These are phyloP conservation scores for Taurulus bubalis DNA, from an alignment of 2,113 vertebrate species.

Conservation along the genomic window DNA sequence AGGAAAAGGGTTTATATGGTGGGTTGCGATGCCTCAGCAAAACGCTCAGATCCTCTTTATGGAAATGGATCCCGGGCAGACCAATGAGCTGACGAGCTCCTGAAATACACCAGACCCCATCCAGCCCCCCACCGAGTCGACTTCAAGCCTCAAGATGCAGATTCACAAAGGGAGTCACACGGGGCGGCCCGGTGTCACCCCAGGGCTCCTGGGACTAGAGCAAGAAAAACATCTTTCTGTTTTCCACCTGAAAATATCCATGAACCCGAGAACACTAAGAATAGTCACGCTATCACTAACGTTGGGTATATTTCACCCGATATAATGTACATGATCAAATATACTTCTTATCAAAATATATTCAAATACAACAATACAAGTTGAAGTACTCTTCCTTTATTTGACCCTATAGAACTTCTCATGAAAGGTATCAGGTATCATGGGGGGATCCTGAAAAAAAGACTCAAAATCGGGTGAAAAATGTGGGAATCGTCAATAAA, in stretches of 20 bases:
- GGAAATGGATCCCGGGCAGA: conserved; percentile 88
- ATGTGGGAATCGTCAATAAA: too few species aligned
- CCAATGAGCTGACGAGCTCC: conserved; percentile 87
- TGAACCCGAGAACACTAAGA: too few species aligned
- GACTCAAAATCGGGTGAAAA: too few species aligned
- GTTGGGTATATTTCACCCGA: too few species aligned
- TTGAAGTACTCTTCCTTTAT: too few species aligned
- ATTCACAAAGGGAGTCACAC: background rate
- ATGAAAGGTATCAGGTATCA: too few species aligned
- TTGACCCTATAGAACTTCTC: too few species aligned
- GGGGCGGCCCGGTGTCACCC: background rate
- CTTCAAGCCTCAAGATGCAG: background rate
- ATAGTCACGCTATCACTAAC: too few species aligned
- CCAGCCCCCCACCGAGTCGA: conserved; percentile 8
- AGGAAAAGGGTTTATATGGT: conserved; percentile 91
- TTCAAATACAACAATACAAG: too few species aligned
- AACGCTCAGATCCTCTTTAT: conserved; percentile 87
- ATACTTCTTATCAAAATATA: too few species aligned
- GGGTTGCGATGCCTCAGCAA: conserved; percentile 85
- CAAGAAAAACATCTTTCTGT: background rate
- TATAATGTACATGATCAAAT: too few species aligned
- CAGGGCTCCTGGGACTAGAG: background rate
- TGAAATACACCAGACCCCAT: conserved; percentile 79
- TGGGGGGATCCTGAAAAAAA: too few species aligned
- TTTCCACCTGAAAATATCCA: background rate